Evolutionary conservation across 2,797 vertebrate species (phyloP), one percentile per base, ranked within the genome.

Genomic region (Labroides dimidiatus): DNA sequence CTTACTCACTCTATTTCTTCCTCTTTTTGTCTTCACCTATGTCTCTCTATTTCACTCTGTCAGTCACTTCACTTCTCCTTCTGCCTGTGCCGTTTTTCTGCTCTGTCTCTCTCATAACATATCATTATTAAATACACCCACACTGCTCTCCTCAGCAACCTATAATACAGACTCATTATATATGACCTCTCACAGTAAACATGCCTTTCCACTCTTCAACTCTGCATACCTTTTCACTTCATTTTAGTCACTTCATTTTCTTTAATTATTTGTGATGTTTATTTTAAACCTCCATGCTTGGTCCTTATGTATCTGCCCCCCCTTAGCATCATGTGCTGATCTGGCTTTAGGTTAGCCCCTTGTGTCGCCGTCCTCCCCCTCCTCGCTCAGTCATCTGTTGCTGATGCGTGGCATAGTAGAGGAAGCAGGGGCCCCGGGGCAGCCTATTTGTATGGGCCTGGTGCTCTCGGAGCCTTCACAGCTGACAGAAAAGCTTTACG

Each of bases 401-500:
- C 84, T 85, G 84, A 86, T 87, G 77, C 76, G 80, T 81, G 64
- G 55, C 30, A 63, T 88, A 84, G 85, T 82, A 81, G 78, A 85
- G 71, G 81, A 88, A 89, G 72, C 68, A 42, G 27, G 52, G 80
- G 81, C 84, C 85, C 80, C 33, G 69, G 64, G 87, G 88, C 87
- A 39, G 64, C 80, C 77, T 86, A 81, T 87, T 87, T 88, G 86
- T 89, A 87, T 86, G 89, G 82, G 62, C 70, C 41, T 3, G 52
- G 84, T 52, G 75, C 77, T 78, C 72, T 71, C 76, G 11, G 44
- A 77, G 84, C 84, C 83, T 61, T 77, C 78, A 69, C 72, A 84
- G 77, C 80, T 86, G 89, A 89, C 88, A 85, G 73, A 83, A 82
- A 82, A 72, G 80, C 89, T 90, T 86, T 85, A 84, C 79, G 77